Evolutionary conservation across 2,888 invertebrate species (phyloP), one percentile per base, ranked within the genome.

Genomic region (Rosalia funebris): DNA sequence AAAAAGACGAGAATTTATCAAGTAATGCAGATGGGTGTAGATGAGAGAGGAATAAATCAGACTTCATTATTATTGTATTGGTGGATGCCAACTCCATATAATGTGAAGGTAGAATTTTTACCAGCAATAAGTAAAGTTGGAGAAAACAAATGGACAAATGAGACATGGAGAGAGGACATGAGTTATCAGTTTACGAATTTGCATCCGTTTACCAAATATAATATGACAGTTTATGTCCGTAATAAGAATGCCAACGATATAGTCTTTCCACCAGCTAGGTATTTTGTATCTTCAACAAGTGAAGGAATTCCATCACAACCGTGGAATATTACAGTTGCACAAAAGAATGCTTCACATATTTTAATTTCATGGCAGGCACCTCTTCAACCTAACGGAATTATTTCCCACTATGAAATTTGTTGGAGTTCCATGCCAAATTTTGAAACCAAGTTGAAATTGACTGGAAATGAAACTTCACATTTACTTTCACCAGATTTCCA

Each of bases 161-260:
- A 83, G 20, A 81, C 82, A 0, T 93, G 92, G 92, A 88, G 85
- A 1, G 83, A 85, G 17, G 85, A 86, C 2, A 85, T 84, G 17
- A 84, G 82, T 56, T 85, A 82, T 76, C 85, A 84, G 39, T 92
- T 93, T 72, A 84, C 82, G 0, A 79, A 85, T 52, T 81, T 94
- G 44, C 83, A 86, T 62, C 88, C 93, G 0, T 91, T 83, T 72
- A 92, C 92, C 0, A 82, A 84, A n/a, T 94, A 94, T 76, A 92
- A 92, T 68, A 84, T 93, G 60, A 93, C 92, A 0, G 89, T 93
- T 48, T 92, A 89, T 78, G 90, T 91, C 0, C 83, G 86, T 54
- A 83, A 84, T 63, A 85, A 86, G 66, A 85, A 84, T 0, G 85
- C 84, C 7, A n/a, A n/a, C 34, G 82, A 77, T 14, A 77, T 75